phyloP scores from a whole-genome alignment of 2,888 invertebrate genomes.

The Chrysopilus asiliformis region DNA sequence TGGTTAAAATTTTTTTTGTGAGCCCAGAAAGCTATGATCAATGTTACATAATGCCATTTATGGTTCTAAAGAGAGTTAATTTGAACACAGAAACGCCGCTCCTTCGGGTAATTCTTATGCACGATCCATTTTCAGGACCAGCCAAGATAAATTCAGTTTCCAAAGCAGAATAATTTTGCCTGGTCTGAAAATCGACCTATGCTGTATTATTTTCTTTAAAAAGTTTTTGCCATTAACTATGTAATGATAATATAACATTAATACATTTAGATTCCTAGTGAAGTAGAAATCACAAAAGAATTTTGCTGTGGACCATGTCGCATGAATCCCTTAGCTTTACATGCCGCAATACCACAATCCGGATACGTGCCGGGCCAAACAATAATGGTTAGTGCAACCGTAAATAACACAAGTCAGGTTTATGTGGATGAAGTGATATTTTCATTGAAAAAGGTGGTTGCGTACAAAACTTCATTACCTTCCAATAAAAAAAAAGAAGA shows the following conservation, averaged over 20 bases:
- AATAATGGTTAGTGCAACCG: constrained; percentile 19
- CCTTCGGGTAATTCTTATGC: constrained; percentile 20
- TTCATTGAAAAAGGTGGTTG: constrained; percentile 1
- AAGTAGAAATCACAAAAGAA: constrained; percentile 15
- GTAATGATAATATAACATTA: no score
- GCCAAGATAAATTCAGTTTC: no score
- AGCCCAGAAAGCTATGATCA: constrained; percentile 34
- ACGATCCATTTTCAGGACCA: no score
- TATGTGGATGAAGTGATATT: not conserved
- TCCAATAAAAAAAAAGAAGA: constrained; percentile 2
- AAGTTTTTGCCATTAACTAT: no score
- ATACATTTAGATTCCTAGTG: constrained; percentile 6
- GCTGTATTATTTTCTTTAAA: no score
- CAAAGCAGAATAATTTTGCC: no score
- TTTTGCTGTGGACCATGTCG: constrained; percentile 27
- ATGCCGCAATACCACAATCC: constrained; percentile 24
- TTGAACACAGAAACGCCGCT: constrained; percentile 42
- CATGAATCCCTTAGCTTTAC: constrained; percentile 22
- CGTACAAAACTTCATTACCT: constrained; percentile 1
- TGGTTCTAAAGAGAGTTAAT: constrained; percentile 58
- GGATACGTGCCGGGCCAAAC: constrained; percentile 33
- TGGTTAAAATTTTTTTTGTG: constrained; percentile 19
- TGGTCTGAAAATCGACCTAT: no score
- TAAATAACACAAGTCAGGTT: not conserved
- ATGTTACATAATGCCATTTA: constrained; percentile 48